Evolutionary conservation across 2,797 vertebrate genomes (phyloP).

Genomic region (Aeoliscus strigatus): DNA sequence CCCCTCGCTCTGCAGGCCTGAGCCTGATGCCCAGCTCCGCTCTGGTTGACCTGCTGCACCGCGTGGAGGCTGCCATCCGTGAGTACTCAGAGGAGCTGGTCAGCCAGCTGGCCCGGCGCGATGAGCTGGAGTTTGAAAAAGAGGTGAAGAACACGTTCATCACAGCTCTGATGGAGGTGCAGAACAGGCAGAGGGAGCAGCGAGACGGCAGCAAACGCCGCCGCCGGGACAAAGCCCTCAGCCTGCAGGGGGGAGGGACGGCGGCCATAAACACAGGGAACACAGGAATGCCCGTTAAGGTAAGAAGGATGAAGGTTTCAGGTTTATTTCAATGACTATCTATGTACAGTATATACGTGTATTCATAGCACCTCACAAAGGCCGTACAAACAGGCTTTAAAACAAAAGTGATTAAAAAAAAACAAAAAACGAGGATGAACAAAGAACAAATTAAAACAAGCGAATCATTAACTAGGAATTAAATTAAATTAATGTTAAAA

Average conservation of each 20-base stretch:
- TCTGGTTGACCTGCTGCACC: slow-evolving; percentile 78
- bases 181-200: slow-evolving; percentile 92
- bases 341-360: no score
- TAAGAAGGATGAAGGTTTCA: slow-evolving; percentile 41
- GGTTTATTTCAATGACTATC: no score
- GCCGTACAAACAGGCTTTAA: no score
- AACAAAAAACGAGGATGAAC: no score
- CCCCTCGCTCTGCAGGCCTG: slow-evolving; percentile 68
- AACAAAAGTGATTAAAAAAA: no score
- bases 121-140: slow-evolving; percentile 92
- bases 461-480: no score
- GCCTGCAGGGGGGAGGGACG: slow-evolving; percentile 73
- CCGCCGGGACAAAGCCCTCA: slow-evolving; percentile 85
- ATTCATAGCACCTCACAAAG: no score
- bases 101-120: slow-evolving; percentile 86
- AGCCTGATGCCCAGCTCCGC: slow-evolving; percentile 79
- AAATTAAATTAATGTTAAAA: no score
- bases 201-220: slow-evolving; percentile 84
- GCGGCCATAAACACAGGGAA: slow-evolving; percentile 19
- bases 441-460: no score
- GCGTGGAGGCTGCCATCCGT: slow-evolving; percentile 80
- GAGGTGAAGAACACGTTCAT: slow-evolving; percentile 96
- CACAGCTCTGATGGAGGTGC: slow-evolving; percentile 88
- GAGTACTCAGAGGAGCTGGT: slow-evolving; percentile 90
- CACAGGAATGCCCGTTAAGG: slow-evolving; percentile 83